Conservation (phyloP, 1,140 invertebrate species). For the Antheraea mylitta region DNA sequence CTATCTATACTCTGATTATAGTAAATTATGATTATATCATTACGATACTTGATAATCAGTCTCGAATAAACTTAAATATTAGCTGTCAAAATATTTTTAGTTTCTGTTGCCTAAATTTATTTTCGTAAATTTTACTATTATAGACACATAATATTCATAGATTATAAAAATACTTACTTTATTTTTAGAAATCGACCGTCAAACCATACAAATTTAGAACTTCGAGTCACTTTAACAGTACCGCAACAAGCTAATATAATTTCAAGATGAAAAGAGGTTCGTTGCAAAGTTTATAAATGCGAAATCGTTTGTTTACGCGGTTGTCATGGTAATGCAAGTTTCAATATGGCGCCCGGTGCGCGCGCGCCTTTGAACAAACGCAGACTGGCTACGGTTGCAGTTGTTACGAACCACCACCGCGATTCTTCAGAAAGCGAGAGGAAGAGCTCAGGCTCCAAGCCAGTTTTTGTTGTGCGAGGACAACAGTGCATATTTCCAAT, state of each 20-base stretch:
- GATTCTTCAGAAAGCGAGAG: slow-evolving; percentile 70
- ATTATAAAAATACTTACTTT: slow-evolving; percentile 27
- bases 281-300: not conserved
- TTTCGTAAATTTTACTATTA: too few species aligned
- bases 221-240: not conserved
- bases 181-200: not conserved
- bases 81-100: too few species aligned
- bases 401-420: slow-evolving; percentile 58
- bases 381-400: slow-evolving; percentile 55
- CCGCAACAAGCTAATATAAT: not conserved
- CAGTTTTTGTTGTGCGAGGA: slow-evolving; percentile 69
- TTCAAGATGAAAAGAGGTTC: not conserved
- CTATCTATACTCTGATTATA: too few species aligned
- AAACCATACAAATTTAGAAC: slow-evolving; percentile 9
- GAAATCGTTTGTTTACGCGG: slow-evolving; percentile 50
- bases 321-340: slow-evolving; percentile 67
- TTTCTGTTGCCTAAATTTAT: too few species aligned
- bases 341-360: slow-evolving; percentile 68
- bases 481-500: slow-evolving; percentile 54
- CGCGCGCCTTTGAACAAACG: slow-evolving; percentile 57
- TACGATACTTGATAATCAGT: not conserved
- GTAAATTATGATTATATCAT: not conserved
- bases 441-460: slow-evolving; percentile 64
- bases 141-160: too few species aligned
- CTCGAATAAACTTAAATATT: too few species aligned